Evolutionary conservation across 2,888 invertebrate species (phyloP), one percentile per base, ranked within the genome.

Genomic region (Clusia tigrina): DNA sequence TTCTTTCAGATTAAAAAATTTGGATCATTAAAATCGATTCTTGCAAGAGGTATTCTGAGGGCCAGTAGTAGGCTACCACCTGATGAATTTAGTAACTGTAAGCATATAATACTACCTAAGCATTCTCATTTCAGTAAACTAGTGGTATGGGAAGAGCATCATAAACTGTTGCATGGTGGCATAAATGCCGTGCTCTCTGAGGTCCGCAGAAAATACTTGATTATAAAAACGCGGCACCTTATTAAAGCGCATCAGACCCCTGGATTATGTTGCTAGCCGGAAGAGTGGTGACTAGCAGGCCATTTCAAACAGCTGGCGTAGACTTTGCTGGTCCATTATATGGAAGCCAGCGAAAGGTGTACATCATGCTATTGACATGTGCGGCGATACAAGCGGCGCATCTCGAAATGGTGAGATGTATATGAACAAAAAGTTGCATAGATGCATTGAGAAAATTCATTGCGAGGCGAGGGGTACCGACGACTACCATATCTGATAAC

Each of bases 381-480:
- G 12, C n/a, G 9, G n/a, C 42, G 9, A 42, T n/a, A 3, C 42
- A 17, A 3, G 65, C 66, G 9, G 57, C 65, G n/a, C 62, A 65
- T 56, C 63, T 69, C 10, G 68, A 66, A 26, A 17, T 68, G 15
- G 64, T 67, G 18, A 12, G 54, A 22, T 61, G 67, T 56, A 52
- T 69, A 61, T 58, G 58, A 1, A 46, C 62, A 24, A 59, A 64
- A 53, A 67, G 64, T 17, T 67, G 65, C 58, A 63, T 67, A n/a
- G 63, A 64, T 53, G 69, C 67, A 10, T 54, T 67, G 24, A 54
- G 64, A 9, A 22, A 64, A 25, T 66, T 69, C 18, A 58, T 65
- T 6, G 26, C 64, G n/a, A 54, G 67, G 57, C 54, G 59, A 22
- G 65, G 65, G 20, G 37, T 59, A 17, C 62, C 64, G 55, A 9